phyloP scores from a whole-genome alignment of 2,888 invertebrate species.

The Amaurobius ferox region DNA sequence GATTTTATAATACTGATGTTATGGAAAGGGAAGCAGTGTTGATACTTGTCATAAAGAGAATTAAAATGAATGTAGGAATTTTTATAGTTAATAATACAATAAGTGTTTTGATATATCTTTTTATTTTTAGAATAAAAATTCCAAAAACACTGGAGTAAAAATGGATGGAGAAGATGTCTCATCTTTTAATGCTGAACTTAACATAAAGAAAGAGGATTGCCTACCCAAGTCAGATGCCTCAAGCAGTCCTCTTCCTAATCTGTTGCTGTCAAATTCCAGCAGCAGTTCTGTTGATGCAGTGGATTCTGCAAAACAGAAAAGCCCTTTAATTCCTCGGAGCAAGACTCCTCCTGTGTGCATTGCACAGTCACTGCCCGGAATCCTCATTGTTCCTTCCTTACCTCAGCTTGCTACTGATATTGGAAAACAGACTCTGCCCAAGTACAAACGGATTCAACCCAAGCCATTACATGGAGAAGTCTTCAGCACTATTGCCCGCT shows the following conservation, averaged over 20 bases:
- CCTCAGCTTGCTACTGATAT: slow-evolving; percentile 56
- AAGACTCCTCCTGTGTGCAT: slow-evolving; percentile 67
- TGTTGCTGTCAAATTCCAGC: neutral
- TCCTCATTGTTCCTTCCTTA: slow-evolving; percentile 69
- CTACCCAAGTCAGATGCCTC: neutral
- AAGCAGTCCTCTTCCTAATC: neutral
- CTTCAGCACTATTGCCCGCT: slow-evolving; percentile 27
- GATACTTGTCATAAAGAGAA: too few relatives aligned
- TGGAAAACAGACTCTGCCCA: slow-evolving; percentile 75
- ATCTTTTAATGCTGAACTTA: neutral
- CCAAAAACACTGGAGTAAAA: neutral
- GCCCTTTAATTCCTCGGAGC: slow-evolving; percentile 74
- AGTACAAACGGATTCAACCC: slow-evolving; percentile 81
- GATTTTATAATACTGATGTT: too few relatives aligned
- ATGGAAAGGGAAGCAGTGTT: too few relatives aligned
- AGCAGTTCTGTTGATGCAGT: neutral
- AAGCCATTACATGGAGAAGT: slow-evolving; percentile 78
- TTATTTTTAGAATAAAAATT: neutral
- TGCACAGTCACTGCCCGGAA: slow-evolving; percentile 61
- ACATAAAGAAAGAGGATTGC: neutral
- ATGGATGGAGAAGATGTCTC: neutral
- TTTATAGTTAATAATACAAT: too few relatives aligned
- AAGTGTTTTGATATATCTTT: too few relatives aligned
- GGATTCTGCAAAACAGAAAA: neutral
- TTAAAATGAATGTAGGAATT: too few relatives aligned